phyloP scores from a whole-genome alignment of 2,113 vertebrate genomes.

The Herpailurus yagouaroundi region DNA sequence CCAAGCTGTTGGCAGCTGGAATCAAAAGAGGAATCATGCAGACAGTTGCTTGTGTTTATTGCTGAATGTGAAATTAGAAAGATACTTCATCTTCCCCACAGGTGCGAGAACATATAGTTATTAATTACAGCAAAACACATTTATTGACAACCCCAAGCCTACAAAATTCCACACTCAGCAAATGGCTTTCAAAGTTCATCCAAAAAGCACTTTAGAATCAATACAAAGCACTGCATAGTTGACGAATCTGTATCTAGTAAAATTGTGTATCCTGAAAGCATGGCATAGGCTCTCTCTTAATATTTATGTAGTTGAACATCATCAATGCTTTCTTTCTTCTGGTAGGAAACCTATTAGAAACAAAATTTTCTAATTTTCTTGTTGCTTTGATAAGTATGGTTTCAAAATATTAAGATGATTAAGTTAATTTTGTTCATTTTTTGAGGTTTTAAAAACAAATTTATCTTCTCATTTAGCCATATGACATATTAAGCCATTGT shows the following conservation, averaged over 20 bases:
- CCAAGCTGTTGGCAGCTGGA: slow-evolving; percentile 77
- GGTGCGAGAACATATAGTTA: slow-evolving; percentile 80
- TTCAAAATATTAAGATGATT: not conserved
- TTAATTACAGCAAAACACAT: slow-evolving; percentile 80
- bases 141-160: slow-evolving; percentile 77
- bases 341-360: not conserved
- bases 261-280: slow-evolving; percentile 55
- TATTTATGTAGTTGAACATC: slow-evolving; percentile 53
- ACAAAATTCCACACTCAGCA: slow-evolving; percentile 77
- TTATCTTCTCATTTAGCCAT: not conserved
- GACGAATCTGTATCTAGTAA: slow-evolving; percentile 53
- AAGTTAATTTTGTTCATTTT: not conserved
- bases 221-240: slow-evolving; percentile 66
- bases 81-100: slow-evolving; percentile 76
- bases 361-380: not conserved
- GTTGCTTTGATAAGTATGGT: not conserved
- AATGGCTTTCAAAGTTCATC: slow-evolving; percentile 78
- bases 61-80: slow-evolving; percentile 79
- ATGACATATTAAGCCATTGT: not conserved
- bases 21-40: slow-evolving; percentile 74
- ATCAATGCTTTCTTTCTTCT: slow-evolving; percentile 52
- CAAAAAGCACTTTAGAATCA: slow-evolving; percentile 77
- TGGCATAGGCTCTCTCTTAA: slow-evolving; percentile 33
- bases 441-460: not conserved
- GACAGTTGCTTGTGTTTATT: slow-evolving; percentile 78